These are phyloP conservation scores for Hylaea fasciaria DNA, from an alignment of 2,888 invertebrate species.

Conservation along the genomic window DNA sequence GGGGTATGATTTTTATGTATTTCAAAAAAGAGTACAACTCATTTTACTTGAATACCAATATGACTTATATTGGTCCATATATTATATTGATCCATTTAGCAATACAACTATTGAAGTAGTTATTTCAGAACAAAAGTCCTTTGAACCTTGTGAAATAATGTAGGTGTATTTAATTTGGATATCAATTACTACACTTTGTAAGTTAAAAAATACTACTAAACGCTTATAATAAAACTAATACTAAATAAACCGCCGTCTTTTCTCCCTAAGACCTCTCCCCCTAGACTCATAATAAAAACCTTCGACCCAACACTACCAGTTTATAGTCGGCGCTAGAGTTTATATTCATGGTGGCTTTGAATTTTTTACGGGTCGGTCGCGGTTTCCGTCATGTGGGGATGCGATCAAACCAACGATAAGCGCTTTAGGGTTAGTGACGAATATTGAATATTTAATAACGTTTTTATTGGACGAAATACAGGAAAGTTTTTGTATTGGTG, in stretches of 20 bases:
- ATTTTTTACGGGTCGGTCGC: conserved; percentile 67
- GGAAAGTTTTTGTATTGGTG: background rate
- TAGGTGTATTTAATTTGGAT: no score
- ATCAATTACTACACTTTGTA: no score
- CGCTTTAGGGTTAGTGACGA: conserved; percentile 39
- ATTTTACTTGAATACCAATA: no score
- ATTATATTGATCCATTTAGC: no score
- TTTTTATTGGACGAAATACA: conserved; percentile 2
- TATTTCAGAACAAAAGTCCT: no score
- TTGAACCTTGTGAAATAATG: no score
- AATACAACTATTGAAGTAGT: no score
- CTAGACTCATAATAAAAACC: conserved; percentile 54
- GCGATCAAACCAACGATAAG: conserved; percentile 46
- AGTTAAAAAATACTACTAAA: no score
- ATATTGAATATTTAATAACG: conserved; percentile 23
- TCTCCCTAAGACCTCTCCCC: conserved; percentile 45
- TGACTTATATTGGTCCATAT: no score
- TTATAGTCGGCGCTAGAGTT: conserved; percentile 50
- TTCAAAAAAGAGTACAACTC: no score
- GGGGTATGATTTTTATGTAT: no score
- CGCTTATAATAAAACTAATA: no score
- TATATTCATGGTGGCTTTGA: conserved; percentile 73
- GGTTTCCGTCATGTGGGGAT: conserved; percentile 47
- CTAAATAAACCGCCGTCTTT: conserved; percentile 45
- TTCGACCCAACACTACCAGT: conserved; percentile 52